These are phyloP conservation scores for Phalanger gymnotis DNA, from an alignment of 2,797 vertebrate genomes.

Conservation along the genomic window DNA sequence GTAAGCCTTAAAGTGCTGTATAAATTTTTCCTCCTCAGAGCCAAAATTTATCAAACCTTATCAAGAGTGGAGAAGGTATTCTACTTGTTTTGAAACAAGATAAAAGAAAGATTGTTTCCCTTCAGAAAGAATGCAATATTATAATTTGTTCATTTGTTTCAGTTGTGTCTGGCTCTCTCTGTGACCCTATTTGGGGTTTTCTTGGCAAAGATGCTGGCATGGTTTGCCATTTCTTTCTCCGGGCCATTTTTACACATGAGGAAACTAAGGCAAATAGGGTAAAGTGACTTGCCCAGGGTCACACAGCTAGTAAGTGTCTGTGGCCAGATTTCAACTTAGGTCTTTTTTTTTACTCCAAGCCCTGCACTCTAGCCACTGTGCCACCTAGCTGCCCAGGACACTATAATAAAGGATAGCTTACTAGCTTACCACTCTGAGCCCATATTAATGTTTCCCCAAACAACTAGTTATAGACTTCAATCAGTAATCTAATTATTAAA, in stretches of 20 bases:
- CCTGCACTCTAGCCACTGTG: too few species aligned
- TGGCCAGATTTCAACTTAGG: too few species aligned
- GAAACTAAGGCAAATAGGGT: not conserved
- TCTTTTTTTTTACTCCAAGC: too few species aligned
- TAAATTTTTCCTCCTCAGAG: not conserved
- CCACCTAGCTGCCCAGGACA: not conserved
- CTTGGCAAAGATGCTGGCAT: not conserved
- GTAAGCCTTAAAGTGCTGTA: not conserved
- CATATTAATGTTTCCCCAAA: not conserved
- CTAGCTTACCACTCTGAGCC: not conserved
- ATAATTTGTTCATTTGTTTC: not conserved
- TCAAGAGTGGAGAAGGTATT: not conserved
- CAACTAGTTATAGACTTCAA: not conserved
- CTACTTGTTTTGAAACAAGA: not conserved
- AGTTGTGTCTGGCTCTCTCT: not conserved
- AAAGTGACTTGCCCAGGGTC: not conserved
- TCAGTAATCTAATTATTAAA: not conserved
- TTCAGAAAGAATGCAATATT: not conserved
- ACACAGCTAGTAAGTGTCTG: not conserved
- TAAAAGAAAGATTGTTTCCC: not conserved
- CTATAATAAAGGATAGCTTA: not conserved
- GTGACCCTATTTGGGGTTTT: not conserved
- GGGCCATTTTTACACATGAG: not conserved
- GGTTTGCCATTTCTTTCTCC: not conserved
- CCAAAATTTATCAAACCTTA: not conserved